Percentiles rank a stretch among this genome's conserved stretches.
phyloP scores from a whole-genome alignment of 2,888 invertebrate genomes.

The Noctua janthina region DNA sequence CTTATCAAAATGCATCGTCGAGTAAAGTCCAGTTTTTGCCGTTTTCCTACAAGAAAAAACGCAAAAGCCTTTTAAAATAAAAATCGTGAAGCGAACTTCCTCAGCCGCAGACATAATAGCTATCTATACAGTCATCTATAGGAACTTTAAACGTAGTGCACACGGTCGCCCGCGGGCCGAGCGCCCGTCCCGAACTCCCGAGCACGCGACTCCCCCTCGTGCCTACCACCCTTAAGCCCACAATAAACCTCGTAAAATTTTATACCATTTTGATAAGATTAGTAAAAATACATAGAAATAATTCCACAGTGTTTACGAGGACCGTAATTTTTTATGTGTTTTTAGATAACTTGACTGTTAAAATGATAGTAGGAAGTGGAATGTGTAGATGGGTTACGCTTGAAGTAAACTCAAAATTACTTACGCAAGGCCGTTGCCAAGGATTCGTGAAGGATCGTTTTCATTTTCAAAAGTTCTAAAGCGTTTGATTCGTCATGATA shows the following conservation, averaged over 20 bases:
- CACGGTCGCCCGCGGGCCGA: constrained; percentile 9
- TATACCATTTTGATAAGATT: constrained; percentile 61
- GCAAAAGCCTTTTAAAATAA: background rate
- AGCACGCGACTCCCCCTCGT: constrained; percentile 36
- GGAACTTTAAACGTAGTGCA: background rate
- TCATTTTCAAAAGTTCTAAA: constrained; percentile 6
- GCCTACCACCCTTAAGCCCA: constrained; percentile 28
- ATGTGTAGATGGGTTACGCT: constrained; percentile 33
- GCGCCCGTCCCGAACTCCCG: constrained; percentile 13
- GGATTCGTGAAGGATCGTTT: constrained; percentile 17
- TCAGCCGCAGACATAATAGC: constrained; percentile 15
- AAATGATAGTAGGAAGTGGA: constrained; percentile 26
- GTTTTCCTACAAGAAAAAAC: background rate
- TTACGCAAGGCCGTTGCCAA: constrained; percentile 37
- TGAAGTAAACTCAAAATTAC: constrained; percentile 21
- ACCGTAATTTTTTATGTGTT: constrained; percentile 50
- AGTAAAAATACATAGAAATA: constrained; percentile 58
- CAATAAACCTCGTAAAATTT: constrained; percentile 45
- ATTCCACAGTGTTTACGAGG: constrained; percentile 59
- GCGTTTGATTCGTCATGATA: constrained; percentile 3
- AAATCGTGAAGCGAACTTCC: background rate
- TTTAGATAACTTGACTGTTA: constrained; percentile 32
- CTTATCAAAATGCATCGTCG: background rate
- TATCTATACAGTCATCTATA: constrained; percentile 7
- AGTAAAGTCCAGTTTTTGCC: background rate